Base-by-base conservation (phyloP, 2,113 vertebrate species). In the Oreotragus oreotragus region DNA sequence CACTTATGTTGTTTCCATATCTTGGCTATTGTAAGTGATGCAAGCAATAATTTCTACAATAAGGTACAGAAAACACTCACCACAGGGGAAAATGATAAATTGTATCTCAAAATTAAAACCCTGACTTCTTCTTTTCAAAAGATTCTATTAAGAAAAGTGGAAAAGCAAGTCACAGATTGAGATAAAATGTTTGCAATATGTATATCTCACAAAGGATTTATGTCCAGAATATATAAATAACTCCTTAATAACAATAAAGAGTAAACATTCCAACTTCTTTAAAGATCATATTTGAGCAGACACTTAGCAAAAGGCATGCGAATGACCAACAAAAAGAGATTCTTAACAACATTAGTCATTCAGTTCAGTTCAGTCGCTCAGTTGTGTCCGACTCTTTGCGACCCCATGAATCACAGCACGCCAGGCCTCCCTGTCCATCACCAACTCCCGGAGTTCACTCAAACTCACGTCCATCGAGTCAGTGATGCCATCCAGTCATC, bases 91-190 rank as follows among this genome's bases (percentile, higher is more conserved):
- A 76, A 45, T n/a, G 16, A 70, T 84, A 62, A 66, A n/a, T 28
- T 62, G 1, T 79, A 80, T 28, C 33, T 96, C 57, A 94, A 57
- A 94, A 84, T 91, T 85, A 93, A 85, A 95, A 89, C 7, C 77
- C 43, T 93, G 43, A 45, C n/a, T 73, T 97, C 84, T 90, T 15
- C 5, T 88, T 55, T 92, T 84, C 33, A 84, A 87, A 98, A 87
- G 45, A 51, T 45, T 80, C 57, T 88, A 55, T 45, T 73, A 64
- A 73, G 17, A 93, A 33, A 88, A 92, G 90, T 83, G 13, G 80
- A 88, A 98, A 85, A 81, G 3, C 33, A 85, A 93, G 66, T 81
- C 30, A 64, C 8, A 88, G 45, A 25, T 15, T 43, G 21, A 17
- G 8, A 96, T 25, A 97, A 96, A 92, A 60, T 57, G 43, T 88